phyloP scores from a whole-genome alignment of 2,888 invertebrate genomes.

The Thelaira solivaga region DNA sequence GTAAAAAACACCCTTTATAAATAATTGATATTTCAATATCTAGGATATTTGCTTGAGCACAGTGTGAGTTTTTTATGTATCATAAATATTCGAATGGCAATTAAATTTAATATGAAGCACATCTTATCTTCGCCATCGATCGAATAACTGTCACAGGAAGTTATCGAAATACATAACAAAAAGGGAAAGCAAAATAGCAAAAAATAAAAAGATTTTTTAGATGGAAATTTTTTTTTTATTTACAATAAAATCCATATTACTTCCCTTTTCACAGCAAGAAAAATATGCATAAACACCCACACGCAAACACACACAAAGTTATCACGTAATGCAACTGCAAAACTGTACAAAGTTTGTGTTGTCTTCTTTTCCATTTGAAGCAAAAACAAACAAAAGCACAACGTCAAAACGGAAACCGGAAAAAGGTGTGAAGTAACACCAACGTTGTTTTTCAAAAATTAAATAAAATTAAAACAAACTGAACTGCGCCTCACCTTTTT shows the following conservation, averaged over 20 bases:
- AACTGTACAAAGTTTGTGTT: slow-evolving; percentile 20
- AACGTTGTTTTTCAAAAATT: slow-evolving; percentile 61
- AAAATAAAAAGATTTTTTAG: slow-evolving; percentile 21
- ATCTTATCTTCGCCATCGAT: too few species aligned
- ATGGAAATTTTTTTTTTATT: background rate
- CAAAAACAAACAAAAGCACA: slow-evolving; percentile 51
- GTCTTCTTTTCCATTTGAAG: slow-evolving; percentile 5
- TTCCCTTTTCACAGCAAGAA: slow-evolving; percentile 13
- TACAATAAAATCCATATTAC: slow-evolving; percentile 16
- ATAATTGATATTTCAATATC: too few species aligned
- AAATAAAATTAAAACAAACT: slow-evolving; percentile 16
- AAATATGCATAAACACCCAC: background rate
- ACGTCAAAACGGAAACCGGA: slow-evolving; percentile 65
- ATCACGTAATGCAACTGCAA: background rate
- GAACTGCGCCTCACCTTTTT: slow-evolving; percentile 45
- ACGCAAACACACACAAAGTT: background rate
- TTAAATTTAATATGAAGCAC: too few species aligned
- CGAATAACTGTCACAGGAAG: slow-evolving; percentile 48
- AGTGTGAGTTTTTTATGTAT: too few species aligned
- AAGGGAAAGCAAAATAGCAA: background rate
- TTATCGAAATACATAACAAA: slow-evolving; percentile 2
- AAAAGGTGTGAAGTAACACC: slow-evolving; percentile 70
- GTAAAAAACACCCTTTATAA: too few species aligned
- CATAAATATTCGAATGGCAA: too few species aligned
- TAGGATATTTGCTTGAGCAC: too few species aligned